Base-by-base conservation (phyloP, 1,140 invertebrate species). In the Leptopilina clavipes region DNA sequence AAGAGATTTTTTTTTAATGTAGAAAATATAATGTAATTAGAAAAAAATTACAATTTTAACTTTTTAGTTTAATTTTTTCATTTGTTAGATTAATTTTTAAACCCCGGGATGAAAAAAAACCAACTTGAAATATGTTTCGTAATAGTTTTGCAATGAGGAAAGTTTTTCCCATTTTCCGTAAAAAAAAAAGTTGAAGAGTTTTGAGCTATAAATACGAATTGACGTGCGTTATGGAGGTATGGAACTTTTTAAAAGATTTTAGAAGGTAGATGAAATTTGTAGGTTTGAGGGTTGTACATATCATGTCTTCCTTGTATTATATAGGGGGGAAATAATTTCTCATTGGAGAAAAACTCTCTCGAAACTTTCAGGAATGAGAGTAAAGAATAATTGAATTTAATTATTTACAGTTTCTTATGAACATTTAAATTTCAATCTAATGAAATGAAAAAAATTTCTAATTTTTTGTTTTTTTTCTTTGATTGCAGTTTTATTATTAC, bases 401-500 rank as follows among this genome's bases (percentile, higher is more conserved):
- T 14, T 48, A 11, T n/a, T n/a, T 52, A 3, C 1, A 17, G 5
- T 17, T n/a, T n/a, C 14, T 10, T 3, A 45, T 3, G 14, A 3
- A 45, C 1, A 14, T 3, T 45, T 3, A 45, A 45, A 59, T 56
- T 48, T 48, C 14, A 48, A 48, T 14, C 14, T 48, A 12, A 48
- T 52, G 1, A 14, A 1, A n/a, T 31, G 14, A 18, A 17, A 65
- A 31, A n/a, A n/a, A n/a, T n/a, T n/a, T n/a, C n/a, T 65, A 65
- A 65, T 65, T 31, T n/a, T 6, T 31, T 65, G 5, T n/a, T 14
- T 9, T 14, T 5, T 14, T 45, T 22, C 0, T 79, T 79, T 65
- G 74, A 59, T 91, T 92, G 65, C 88, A 95, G 95, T 93, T 84
- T 90, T 97, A 73, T 92, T 96, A 86, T 82, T 95, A 56, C 92